Conservation (phyloP, 1,140 invertebrate genomes). For the Drosophila varians region DNA sequence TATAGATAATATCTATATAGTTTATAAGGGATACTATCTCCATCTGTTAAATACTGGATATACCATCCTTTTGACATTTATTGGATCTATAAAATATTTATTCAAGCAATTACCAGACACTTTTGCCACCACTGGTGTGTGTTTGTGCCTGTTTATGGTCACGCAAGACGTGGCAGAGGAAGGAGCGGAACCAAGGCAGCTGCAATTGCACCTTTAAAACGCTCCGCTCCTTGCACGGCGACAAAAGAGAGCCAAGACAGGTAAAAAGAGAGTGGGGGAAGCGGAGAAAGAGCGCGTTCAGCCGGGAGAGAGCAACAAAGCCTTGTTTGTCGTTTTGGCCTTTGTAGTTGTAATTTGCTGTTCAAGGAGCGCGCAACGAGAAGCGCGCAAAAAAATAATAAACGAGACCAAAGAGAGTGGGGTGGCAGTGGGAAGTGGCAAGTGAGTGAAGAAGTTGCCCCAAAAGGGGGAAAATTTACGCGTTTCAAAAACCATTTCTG, state of each 20-base stretch:
- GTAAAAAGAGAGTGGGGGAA: slow-evolving; percentile 9
- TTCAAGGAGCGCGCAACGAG: slow-evolving; percentile 78
- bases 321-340: slow-evolving; percentile 51
- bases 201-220: slow-evolving; percentile 78
- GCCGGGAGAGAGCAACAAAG: slow-evolving; percentile 32
- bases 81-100: neutral
- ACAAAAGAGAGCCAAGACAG: slow-evolving; percentile 21
- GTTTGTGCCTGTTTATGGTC: slow-evolving; percentile 58
- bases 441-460: slow-evolving; percentile 41
- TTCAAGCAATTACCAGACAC: neutral
- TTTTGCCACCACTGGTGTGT: slow-evolving; percentile 22
- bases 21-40: too few relatives aligned
- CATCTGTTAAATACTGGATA: too few relatives aligned
- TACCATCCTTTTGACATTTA: neutral
- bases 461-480: slow-evolving; percentile 60
- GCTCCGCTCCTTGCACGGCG: slow-evolving; percentile 48
- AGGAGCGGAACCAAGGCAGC: slow-evolving; percentile 67
- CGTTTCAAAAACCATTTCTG: slow-evolving; percentile 63
- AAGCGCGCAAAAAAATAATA: slow-evolving; percentile 67
- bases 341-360: slow-evolving; percentile 78
- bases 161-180: slow-evolving; percentile 68
- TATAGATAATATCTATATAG: too few relatives aligned
- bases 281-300: slow-evolving; percentile 29
- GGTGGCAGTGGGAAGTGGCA: slow-evolving; percentile 35
- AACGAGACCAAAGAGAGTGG: slow-evolving; percentile 33